phyloP scores from a whole-genome alignment of 1,140 invertebrate genomes.

The Drosophila hydei region DNA sequence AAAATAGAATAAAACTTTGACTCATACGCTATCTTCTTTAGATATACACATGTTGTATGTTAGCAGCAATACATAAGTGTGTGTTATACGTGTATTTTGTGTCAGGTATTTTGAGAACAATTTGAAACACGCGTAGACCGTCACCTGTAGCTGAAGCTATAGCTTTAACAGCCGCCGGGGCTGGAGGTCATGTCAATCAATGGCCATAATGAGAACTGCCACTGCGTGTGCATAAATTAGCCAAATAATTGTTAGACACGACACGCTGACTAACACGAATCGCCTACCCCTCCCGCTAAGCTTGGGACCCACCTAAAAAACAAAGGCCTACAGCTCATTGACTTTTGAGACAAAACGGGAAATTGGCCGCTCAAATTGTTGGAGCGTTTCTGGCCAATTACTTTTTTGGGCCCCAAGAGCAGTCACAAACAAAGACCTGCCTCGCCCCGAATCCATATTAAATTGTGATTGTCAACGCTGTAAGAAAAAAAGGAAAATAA shows the following conservation, averaged over 20 bases:
- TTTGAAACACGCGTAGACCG: slow-evolving; percentile 46
- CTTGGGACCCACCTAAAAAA: slow-evolving; percentile 17
- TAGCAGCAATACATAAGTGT: not conserved
- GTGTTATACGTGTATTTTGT: slow-evolving; percentile 11
- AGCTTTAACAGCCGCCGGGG: slow-evolving; percentile 13
- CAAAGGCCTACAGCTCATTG: slow-evolving; percentile 38
- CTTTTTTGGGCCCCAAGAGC: slow-evolving; percentile 15
- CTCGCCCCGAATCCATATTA: slow-evolving; percentile 19
- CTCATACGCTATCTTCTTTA: slow-evolving; percentile 15
- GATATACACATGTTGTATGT: slow-evolving; percentile 16
- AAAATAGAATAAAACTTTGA: slow-evolving; percentile 19
- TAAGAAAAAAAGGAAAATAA: slow-evolving; percentile 24
- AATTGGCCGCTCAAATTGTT: slow-evolving; percentile 33
- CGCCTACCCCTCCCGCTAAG: not conserved
- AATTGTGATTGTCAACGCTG: slow-evolving; percentile 46
- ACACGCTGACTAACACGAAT: slow-evolving; percentile 43
- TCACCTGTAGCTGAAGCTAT: slow-evolving; percentile 52
- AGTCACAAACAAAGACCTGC: slow-evolving; percentile 11
- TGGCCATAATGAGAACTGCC: slow-evolving; percentile 65
- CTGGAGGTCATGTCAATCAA: slow-evolving; percentile 72
- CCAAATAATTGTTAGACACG: slow-evolving; percentile 73
- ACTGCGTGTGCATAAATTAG: slow-evolving; percentile 77
- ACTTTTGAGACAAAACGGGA: slow-evolving; percentile 36
- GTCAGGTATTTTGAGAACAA: slow-evolving; percentile 41
- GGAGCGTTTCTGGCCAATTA: slow-evolving; percentile 35